Base-by-base conservation (phyloP, 2,888 invertebrate species). In the Sylvicola cinctus region DNA sequence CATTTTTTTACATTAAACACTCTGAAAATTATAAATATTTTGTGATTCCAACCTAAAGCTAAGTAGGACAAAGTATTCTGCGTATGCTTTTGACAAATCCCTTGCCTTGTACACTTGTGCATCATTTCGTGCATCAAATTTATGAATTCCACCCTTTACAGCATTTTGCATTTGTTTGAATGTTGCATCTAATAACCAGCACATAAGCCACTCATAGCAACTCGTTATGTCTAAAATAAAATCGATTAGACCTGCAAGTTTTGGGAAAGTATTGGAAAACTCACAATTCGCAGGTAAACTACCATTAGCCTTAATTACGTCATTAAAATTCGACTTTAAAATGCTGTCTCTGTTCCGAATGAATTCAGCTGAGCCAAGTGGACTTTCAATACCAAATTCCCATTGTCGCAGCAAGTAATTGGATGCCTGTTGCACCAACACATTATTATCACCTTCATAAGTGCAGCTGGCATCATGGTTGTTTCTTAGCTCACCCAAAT, bases 371-470 rank as follows among this genome's bases (percentile, higher is more conserved):
- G 77, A 76, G 14, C 68, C 70, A 7, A 83, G 59, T 0, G 85
- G 85, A 20, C 77, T 68, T 45, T 67, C 66, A 3, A 52, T 47
- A 28, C 56, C 57, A 8, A 11, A 25, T 25, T 46, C 61, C 68
- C 71, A 75, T 50, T 77, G 77, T 1, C 74, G 57, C 31, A 79
- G 51, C 35, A 90, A 59, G 75, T 84, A 90, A 59, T 88, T 90
- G 48, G 81, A 80, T 1, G 84, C 74, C 55, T 90, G 90, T 49
- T 90, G 90, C 0, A 79, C 68, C 3, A 93, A 62, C 15, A 91
- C 88, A 55, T 83, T 88, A 60, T 91, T 91, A 59, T 91, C 90
- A 1, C 91, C 90, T 54, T 91, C 91, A 54, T 87, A 88, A 0
- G 91, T 91, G 36, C 83, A 79, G 28, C 79, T 77, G 0, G 90